Conservation (phyloP, 2,797 vertebrate genomes). For the Simalia tracyae region DNA sequence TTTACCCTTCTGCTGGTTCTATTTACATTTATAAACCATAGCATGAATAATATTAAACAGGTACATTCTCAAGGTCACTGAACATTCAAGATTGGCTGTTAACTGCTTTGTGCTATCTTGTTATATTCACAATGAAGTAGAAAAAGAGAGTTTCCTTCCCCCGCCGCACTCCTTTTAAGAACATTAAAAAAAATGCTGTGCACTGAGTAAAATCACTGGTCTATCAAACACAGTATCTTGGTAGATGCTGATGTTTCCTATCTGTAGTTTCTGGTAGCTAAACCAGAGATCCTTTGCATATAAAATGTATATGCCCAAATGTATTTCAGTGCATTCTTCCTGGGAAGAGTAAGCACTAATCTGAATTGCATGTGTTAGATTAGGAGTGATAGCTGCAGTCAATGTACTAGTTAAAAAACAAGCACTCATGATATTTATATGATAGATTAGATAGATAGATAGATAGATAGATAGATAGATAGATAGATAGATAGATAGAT, state of each 20-base stretch:
- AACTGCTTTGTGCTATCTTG: not conserved
- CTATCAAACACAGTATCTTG: not conserved
- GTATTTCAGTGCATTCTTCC: not conserved
- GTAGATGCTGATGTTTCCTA: not conserved
- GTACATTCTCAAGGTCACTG: not conserved
- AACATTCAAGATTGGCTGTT: not conserved
- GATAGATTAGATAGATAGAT: no score
- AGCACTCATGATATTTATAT: not conserved
- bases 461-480: no score
- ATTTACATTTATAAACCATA: not conserved
- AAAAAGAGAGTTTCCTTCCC: not conserved
- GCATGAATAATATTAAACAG: not conserved
- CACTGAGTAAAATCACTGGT: not conserved
- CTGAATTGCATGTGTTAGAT: not conserved
- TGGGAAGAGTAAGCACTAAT: not conserved
- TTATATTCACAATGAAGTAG: not conserved
- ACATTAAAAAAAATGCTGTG: not conserved
- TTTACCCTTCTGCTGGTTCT: not conserved
- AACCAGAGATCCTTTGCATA: not conserved
- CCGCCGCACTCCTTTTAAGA: not conserved
- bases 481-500: no score
- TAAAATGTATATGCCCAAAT: not conserved
- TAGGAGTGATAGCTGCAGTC: not conserved
- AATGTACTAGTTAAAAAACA: not conserved
- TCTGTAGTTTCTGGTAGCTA: not conserved